Conservation (phyloP, 2,888 invertebrate species). For the Panopea generosa region DNA sequence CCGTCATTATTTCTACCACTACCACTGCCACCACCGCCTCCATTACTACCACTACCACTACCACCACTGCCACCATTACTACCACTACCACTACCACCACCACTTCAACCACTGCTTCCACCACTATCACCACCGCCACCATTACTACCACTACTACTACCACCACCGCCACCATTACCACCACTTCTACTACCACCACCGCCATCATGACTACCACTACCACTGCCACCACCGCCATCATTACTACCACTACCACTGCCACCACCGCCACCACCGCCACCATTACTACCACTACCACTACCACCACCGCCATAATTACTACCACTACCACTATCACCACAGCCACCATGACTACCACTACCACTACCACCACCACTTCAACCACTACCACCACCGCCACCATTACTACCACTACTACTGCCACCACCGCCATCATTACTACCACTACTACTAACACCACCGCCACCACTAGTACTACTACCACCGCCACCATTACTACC, state of each 20-base stretch:
- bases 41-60: neutral
- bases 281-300: neutral
- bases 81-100: slow-evolving; percentile 11
- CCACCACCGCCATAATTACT: too few species aligned
- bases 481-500: too few species aligned
- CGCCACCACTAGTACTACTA: too few species aligned
- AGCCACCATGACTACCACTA: neutral
- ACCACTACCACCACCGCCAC: too few species aligned
- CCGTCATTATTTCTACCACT: too few species aligned
- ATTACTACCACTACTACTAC: neutral
- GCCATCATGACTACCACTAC: too few species aligned
- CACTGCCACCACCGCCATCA: neutral
- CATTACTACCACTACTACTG: slow-evolving; percentile 3
- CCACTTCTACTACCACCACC: too few species aligned
- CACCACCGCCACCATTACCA: neutral
- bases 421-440: slow-evolving; percentile 2
- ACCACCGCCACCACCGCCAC: neutral
- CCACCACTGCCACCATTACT: neutral
- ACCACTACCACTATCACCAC: too few species aligned
- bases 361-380: neutral
- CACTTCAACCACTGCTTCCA: too few species aligned
- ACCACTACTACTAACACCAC: too few species aligned
- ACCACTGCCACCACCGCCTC: too few species aligned
- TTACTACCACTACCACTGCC: slow-evolving; percentile 8
- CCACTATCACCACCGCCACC: neutral